Conservation (phyloP, 1,140 invertebrate species). For the Drosophila trapezifrons region DNA sequence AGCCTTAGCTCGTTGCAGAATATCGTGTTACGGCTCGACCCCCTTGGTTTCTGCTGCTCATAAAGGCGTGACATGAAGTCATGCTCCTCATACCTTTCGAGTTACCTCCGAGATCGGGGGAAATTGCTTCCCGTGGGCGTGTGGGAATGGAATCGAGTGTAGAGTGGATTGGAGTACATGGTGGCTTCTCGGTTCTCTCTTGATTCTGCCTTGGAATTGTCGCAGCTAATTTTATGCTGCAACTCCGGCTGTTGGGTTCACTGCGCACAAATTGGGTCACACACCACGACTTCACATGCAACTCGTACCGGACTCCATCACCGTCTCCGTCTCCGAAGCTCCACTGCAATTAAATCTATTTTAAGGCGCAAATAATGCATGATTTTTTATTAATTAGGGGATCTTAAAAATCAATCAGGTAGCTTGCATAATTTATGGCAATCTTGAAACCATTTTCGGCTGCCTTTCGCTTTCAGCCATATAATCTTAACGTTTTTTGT, state of each 20-base stretch:
- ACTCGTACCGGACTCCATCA: conserved; percentile 21
- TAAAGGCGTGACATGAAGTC: conserved; percentile 55
- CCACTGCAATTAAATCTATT: conserved; percentile 58
- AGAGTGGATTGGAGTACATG: background rate
- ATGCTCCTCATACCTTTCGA: conserved; percentile 43
- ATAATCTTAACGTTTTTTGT: conserved; percentile 31
- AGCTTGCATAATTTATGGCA: conserved; percentile 66
- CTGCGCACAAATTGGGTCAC: conserved; percentile 76
- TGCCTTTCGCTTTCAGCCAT: conserved; percentile 66
- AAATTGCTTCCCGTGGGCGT: conserved; percentile 67
- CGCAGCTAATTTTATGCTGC: conserved; percentile 70
- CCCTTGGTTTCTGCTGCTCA: conserved; percentile 27
- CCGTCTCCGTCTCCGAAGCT: background rate
- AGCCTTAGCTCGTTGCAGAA: conserved; percentile 28
- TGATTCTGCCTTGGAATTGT: conserved; percentile 54
- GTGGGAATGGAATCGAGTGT: conserved; percentile 47
- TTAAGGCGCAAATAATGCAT: conserved; percentile 29
- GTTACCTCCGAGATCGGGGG: conserved; percentile 21
- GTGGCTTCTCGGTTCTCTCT: conserved; percentile 9
- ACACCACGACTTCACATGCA: conserved; percentile 58
- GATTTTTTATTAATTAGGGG: conserved; percentile 70
- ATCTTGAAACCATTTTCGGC: conserved; percentile 31
- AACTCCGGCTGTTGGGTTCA: conserved; percentile 57
- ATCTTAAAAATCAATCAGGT: conserved; percentile 71
- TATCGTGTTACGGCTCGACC: conserved; percentile 35